Conservation (phyloP, 2,888 invertebrate species). For the Volucella inflata region DNA sequence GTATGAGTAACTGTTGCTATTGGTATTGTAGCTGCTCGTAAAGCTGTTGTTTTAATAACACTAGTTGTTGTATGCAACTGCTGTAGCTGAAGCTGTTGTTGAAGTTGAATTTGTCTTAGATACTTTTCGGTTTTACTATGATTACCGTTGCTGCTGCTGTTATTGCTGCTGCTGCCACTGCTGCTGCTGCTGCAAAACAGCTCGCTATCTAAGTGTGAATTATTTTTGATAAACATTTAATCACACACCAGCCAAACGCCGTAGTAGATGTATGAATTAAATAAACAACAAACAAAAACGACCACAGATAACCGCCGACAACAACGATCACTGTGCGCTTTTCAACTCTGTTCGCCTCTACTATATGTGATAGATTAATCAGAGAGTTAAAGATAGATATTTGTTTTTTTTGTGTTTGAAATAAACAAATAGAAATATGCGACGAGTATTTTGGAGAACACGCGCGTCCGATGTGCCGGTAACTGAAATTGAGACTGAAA, state of each 20-base stretch:
- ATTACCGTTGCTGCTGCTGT: slow-evolving; percentile 64
- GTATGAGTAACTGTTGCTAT: slow-evolving; percentile 75
- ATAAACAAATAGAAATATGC: not conserved
- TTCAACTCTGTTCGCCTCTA: no score
- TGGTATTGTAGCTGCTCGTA: slow-evolving; percentile 75
- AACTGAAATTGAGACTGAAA: slow-evolving; percentile 67
- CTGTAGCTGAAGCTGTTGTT: slow-evolving; percentile 77
- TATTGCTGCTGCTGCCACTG: slow-evolving; percentile 76
- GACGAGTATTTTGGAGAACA: not conserved
- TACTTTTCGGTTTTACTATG: slow-evolving; percentile 56
- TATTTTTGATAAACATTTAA: slow-evolving; percentile 80
- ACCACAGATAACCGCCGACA: not conserved
- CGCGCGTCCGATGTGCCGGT: slow-evolving; percentile 60
- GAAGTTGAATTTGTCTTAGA: slow-evolving; percentile 70
- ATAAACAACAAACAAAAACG: slow-evolving; percentile 12
- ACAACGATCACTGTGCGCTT: no score
- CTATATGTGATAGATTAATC: no score
- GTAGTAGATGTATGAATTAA: slow-evolving; percentile 29
- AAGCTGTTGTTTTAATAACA: slow-evolving; percentile 75
- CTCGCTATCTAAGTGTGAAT: slow-evolving; percentile 77
- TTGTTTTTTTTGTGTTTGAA: no score
- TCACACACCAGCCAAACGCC: slow-evolving; percentile 54
- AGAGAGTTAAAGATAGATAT: no score
- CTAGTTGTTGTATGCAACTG: slow-evolving; percentile 70
- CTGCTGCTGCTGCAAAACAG: slow-evolving; percentile 76